phyloP scores from a whole-genome alignment of 2,888 invertebrate species.

The Cosmia trapezina region DNA sequence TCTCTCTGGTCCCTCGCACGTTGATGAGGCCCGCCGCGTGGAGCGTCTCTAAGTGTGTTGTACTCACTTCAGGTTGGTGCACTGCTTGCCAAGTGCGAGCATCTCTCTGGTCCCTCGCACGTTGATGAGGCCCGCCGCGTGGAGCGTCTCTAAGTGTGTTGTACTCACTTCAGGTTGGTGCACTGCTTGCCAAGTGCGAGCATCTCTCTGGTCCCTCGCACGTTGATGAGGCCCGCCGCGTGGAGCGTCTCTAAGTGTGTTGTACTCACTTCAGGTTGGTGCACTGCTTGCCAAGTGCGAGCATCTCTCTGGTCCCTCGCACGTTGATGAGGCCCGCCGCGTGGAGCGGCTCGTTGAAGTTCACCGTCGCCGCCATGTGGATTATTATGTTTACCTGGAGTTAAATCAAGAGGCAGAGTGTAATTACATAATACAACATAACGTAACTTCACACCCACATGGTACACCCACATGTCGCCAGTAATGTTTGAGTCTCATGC shows the following conservation, averaged over 20 bases:
- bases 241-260: constrained; percentile 79
- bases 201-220: constrained; percentile 53
- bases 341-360: constrained; percentile 87
- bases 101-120: constrained; percentile 54
- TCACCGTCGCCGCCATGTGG: constrained; percentile 89
- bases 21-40: constrained; percentile 79
- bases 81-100: constrained; percentile 36
- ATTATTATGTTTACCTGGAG: constrained; percentile 85
- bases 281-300: constrained; percentile 40
- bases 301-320: constrained; percentile 51
- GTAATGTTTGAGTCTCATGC: too few relatives aligned
- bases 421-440: not conserved
- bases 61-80: constrained; percentile 44
- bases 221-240: constrained; percentile 78
- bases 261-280: constrained; percentile 39
- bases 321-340: constrained; percentile 77
- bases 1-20: constrained; percentile 55
- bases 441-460: not conserved
- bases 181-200: constrained; percentile 40
- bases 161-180: constrained; percentile 40
- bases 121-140: constrained; percentile 79
- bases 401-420: not conserved
- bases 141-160: constrained; percentile 78
- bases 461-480: not conserved
- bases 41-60: constrained; percentile 77